Percentiles rank a stretch among this genome's conserved stretches.
Evolutionary conservation across 35 echinoderm and acorn worm genomes (phyloP).

Genomic region (Hemicentrotus pulcherrimus): DNA sequence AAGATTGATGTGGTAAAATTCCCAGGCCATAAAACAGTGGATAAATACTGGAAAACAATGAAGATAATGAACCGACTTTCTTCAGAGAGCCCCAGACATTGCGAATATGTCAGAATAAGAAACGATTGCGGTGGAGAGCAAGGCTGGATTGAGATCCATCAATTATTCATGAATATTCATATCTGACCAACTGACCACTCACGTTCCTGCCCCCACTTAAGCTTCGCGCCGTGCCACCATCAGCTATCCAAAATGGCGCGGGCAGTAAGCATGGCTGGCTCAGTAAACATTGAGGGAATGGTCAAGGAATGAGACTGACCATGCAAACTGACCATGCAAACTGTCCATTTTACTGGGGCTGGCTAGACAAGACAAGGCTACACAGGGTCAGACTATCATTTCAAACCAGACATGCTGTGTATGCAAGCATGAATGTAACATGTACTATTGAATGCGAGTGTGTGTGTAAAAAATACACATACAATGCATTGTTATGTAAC

Average conservation of each 20-base stretch:
- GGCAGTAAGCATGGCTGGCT: background rate
- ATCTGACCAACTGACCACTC: conserved; percentile 8
- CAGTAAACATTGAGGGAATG: background rate
- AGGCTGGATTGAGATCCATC: background rate
- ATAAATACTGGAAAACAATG: background rate
- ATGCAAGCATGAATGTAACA: background rate
- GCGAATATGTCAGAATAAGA: background rate
- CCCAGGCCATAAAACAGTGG: background rate
- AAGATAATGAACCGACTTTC: background rate
- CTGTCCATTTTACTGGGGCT: background rate
- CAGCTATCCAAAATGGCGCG: background rate
- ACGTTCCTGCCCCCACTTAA: background rate
- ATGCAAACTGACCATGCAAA: background rate
- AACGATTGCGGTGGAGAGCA: background rate
- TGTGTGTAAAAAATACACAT: background rate
- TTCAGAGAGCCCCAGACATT: background rate
- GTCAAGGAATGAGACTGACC: background rate
- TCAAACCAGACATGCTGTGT: background rate
- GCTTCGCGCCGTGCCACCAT: background rate
- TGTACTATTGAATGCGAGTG: background rate
- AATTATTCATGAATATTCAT: conserved; percentile 7
- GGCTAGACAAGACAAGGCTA: background rate
- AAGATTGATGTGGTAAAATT: background rate
- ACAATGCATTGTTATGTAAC: background rate
- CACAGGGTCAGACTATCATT: background rate